Evolutionary conservation across 2,113 vertebrate genomes (phyloP).

Genomic region (Gambusia affinis): DNA sequence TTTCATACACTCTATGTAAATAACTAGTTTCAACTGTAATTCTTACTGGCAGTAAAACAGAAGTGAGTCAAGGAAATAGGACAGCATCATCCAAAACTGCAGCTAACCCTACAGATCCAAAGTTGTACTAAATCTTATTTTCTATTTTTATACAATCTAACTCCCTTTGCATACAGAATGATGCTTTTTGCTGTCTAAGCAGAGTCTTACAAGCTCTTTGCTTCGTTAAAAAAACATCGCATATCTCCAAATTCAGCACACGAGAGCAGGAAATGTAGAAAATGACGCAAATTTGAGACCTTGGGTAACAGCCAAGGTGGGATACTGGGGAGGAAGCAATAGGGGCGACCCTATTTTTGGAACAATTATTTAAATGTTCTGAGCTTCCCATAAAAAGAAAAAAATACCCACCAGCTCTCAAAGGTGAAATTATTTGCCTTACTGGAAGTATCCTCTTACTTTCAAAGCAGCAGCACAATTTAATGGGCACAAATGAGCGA

Average conservation of each 20-base stretch:
- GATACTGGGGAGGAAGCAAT: constrained; percentile 39
- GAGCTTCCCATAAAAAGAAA: constrained; percentile 62
- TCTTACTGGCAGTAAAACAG: constrained; percentile 20
- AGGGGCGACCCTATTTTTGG: constrained; percentile 68
- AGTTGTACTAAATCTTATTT: constrained; percentile 21
- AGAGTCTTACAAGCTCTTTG: not conserved
- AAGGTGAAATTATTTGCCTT: constrained; percentile 57
- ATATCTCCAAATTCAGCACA: not conserved
- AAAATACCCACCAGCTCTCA: constrained; percentile 68
- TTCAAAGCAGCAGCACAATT: constrained; percentile 42
- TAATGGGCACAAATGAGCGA: constrained; percentile 39
- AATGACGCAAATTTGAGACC: constrained; percentile 49
- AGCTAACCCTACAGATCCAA: constrained; percentile 7
- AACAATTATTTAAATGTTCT: constrained; percentile 71
- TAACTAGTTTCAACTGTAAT: too few relatives aligned
- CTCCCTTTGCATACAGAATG: not conserved
- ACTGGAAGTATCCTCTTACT: constrained; percentile 23
- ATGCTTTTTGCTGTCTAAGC: constrained; percentile 2
- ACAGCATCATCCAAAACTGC: constrained; percentile 2
- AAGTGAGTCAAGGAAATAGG: constrained; percentile 18
- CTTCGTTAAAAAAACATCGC: not conserved
- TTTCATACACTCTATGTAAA: too few relatives aligned
- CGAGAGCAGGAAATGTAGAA: constrained; percentile 45
- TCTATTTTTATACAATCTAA: constrained; percentile 1
- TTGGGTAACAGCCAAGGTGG: constrained; percentile 63